These are phyloP conservation scores for Lagocephalus sceleratus DNA, from an alignment of 2,797 vertebrate species.

Conservation along the genomic window DNA sequence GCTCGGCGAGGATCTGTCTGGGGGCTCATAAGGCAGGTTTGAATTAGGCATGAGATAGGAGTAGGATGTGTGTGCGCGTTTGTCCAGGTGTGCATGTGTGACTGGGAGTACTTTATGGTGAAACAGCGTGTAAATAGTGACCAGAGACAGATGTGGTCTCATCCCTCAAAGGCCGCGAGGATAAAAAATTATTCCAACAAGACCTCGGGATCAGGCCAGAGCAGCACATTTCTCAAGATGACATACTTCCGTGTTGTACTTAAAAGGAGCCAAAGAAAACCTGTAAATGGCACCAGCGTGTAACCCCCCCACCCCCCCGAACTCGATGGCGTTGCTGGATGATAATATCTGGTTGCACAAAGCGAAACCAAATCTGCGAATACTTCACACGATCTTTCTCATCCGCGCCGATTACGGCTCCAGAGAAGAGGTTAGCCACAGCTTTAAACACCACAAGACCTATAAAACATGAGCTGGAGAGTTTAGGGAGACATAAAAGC, in stretches of 20 bases:
- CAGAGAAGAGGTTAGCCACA: constrained; percentile 35
- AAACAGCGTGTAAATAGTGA: constrained; percentile 73
- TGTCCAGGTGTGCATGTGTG: constrained; percentile 36
- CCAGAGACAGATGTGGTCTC: constrained; percentile 72
- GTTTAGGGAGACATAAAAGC: constrained; percentile 66
- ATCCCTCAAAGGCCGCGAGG: constrained; percentile 56
- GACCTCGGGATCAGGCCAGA: constrained; percentile 41
- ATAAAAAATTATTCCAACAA: constrained; percentile 60
- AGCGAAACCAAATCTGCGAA: constrained; percentile 57
- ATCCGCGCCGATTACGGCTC: constrained; percentile 33
- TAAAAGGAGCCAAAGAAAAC: constrained; percentile 18
- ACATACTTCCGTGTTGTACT: constrained; percentile 19
- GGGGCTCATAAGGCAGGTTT: constrained; percentile 76
- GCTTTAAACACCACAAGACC: constrained; percentile 52
- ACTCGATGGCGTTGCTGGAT: constrained; percentile 10
- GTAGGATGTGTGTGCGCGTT: constrained; percentile 40
- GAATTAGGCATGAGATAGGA: constrained; percentile 73
- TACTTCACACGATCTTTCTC: constrained; percentile 44
- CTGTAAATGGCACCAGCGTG: constrained; percentile 8
- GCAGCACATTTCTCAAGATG: constrained; percentile 44
- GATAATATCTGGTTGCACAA: constrained; percentile 57
- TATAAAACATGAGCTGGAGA: constrained; percentile 72
- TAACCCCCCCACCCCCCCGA: constrained; percentile 8
- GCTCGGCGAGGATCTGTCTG: constrained; percentile 61
- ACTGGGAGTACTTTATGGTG: constrained; percentile 66